These are phyloP conservation scores for Opisthocomus hoazin DNA, from an alignment of 2,113 vertebrate species.

Conservation along the genomic window DNA sequence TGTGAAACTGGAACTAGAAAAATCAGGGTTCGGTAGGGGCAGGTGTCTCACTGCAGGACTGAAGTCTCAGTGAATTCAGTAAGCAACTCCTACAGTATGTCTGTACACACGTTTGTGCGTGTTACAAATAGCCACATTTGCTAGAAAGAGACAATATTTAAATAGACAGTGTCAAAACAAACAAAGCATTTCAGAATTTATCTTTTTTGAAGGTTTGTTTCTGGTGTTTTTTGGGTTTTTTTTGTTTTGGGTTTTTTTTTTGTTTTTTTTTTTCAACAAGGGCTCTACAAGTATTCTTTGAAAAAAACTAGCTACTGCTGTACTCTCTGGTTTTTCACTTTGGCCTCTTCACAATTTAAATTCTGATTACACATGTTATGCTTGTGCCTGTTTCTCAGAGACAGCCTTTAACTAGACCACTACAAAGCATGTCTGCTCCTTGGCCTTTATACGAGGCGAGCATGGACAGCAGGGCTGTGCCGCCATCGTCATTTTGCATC, in stretches of 20 bases:
- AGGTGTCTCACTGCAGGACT: background rate
- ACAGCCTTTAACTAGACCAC: background rate
- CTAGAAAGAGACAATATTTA: background rate
- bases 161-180: background rate
- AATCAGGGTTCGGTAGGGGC: background rate
- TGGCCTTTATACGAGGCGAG: background rate
- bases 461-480: fast-evolving
- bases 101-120: background rate
- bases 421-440: background rate
- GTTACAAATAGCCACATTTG: background rate
- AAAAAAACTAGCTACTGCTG: background rate
- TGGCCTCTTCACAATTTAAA: background rate
- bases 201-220: background rate
- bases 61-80: background rate
- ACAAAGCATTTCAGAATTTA: background rate
- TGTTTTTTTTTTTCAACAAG: background rate
- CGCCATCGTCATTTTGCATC: fast-evolving
- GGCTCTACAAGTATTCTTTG: background rate
- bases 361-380: fast-evolving
- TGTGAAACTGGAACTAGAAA: background rate
- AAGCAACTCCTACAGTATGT: background rate
- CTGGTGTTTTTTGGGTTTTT: background rate
- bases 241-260: background rate
- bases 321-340: background rate
- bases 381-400: background rate